Evolutionary conservation across 2,113 vertebrate genomes (phyloP).

Genomic region (Prunella fulvescens): DNA sequence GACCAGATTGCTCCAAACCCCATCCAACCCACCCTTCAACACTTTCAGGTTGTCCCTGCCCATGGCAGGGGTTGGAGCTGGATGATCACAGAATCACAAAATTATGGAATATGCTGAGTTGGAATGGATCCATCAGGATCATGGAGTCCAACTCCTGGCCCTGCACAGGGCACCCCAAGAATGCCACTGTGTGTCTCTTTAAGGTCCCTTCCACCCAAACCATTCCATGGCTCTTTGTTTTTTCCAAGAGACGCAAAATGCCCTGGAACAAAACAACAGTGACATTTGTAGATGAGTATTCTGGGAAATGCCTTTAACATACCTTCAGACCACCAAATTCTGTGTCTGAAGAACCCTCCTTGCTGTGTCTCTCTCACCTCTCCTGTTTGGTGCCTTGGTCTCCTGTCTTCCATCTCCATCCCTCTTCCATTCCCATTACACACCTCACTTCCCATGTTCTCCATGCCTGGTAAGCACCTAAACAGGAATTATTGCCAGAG

Average conservation of each 20-base stretch:
- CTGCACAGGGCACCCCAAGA: neutral
- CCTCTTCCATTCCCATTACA: neutral
- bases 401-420: neutral
- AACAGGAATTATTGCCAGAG: neutral
- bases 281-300: neutral
- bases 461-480: neutral
- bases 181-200: neutral
- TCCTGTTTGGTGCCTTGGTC: neutral
- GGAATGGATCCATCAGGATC: too few species aligned
- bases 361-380: neutral
- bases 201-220: neutral
- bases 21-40: neutral
- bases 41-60: neutral
- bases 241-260: neutral
- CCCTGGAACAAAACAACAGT: neutral
- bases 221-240: neutral
- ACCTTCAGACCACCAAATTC: neutral
- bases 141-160: rapidly evolving
- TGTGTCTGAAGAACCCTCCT: neutral
- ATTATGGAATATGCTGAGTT: neutral
- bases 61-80: neutral
- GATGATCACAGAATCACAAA: neutral
- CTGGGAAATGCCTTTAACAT: neutral
- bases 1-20: neutral
- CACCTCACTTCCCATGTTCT: neutral